phyloP scores from a whole-genome alignment of 1,140 invertebrate species.

The Pteromalus puparum region DNA sequence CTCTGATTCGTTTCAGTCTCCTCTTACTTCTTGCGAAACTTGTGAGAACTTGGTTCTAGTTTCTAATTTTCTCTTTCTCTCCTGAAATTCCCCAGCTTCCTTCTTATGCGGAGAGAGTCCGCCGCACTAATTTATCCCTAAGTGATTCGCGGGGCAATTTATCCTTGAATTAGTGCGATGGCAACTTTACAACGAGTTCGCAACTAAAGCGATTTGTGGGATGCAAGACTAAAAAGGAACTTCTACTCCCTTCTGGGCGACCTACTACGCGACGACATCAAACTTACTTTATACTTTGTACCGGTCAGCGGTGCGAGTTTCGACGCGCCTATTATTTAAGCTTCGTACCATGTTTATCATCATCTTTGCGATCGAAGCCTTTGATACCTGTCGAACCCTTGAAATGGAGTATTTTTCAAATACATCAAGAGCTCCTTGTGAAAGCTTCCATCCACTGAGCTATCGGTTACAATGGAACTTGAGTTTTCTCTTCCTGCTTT shows the following conservation, averaged over 20 bases:
- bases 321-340: no score
- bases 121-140: slow-evolving; percentile 49
- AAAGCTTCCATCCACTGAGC: no score
- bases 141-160: slow-evolving; percentile 49
- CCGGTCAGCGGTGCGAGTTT: no score
- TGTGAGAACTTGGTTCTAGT: not conserved
- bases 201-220: slow-evolving; percentile 51
- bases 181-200: slow-evolving; percentile 51
- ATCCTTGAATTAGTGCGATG: slow-evolving; percentile 50
- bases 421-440: no score
- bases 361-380: not conserved
- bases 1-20: slow-evolving; percentile 19
- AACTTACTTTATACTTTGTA: not conserved
- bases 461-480: no score
- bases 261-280: not conserved
- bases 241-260: not conserved
- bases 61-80: not conserved
- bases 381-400: no score
- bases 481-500: no score
- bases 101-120: slow-evolving; percentile 33
- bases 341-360: not conserved
- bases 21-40: slow-evolving; percentile 1
- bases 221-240: not conserved
- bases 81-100: not conserved
- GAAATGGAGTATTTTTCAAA: no score